phyloP scores from a whole-genome alignment of 2,888 invertebrate genomes.

The Coleophora deauratella region DNA sequence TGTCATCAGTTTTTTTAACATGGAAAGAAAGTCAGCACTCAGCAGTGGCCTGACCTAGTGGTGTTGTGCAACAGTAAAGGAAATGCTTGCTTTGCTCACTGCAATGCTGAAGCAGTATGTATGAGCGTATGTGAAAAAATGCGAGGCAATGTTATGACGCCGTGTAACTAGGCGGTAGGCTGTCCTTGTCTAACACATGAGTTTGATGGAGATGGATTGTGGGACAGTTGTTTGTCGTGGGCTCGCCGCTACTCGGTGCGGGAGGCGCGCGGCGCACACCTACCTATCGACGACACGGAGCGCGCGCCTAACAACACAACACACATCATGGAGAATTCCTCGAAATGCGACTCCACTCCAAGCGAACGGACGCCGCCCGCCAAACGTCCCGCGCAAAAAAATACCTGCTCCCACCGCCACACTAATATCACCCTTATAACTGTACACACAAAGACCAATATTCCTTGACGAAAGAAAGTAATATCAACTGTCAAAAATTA shows the following conservation, averaged over 20 bases:
- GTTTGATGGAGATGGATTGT: conserved; percentile 3
- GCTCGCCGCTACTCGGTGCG: conserved; percentile 1
- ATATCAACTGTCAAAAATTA: conserved; percentile 76
- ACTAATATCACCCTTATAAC: conserved; percentile 54
- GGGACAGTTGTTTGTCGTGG: conserved; percentile 12
- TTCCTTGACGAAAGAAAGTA: conserved; percentile 42
- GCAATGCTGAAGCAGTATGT: conserved; percentile 10
- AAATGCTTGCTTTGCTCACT: conserved; percentile 13
- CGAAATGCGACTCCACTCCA: conserved; percentile 52
- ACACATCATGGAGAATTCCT: conserved; percentile 52
- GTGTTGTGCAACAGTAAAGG: conserved; percentile 29
- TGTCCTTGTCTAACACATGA: conserved; percentile 5
- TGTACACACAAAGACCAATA: conserved; percentile 44
- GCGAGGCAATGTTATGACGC: not conserved
- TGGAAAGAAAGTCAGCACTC: conserved; percentile 47
- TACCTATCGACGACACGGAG: conserved; percentile 2
- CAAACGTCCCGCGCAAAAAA: conserved; percentile 68
- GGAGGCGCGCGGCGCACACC: not conserved
- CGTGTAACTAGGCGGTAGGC: not conserved
- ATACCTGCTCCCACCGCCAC: conserved; percentile 40
- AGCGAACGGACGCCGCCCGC: conserved; percentile 47
- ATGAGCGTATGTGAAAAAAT: not conserved
- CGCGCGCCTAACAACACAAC: conserved; percentile 22
- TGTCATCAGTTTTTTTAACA: conserved; percentile 9
- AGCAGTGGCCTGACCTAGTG: conserved; percentile 33